Conservation (phyloP, 2,113 vertebrate genomes). For the Microcebus lehilahytsara region DNA sequence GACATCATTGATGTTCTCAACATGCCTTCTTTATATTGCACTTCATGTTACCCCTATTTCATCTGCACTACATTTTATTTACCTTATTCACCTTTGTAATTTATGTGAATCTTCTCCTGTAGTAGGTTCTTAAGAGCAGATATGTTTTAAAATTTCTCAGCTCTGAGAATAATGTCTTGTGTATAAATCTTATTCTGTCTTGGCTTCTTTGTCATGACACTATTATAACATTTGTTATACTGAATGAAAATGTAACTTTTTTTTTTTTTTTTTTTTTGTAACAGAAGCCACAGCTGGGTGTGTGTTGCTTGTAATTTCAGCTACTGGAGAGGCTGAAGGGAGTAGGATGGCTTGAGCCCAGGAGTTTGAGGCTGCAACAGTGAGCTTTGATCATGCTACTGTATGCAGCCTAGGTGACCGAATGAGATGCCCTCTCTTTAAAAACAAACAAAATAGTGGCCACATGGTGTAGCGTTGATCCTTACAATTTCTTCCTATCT, state of each 20-base stretch:
- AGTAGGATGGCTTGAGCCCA: too few relatives aligned
- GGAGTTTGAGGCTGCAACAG: too few relatives aligned
- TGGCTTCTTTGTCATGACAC: too few relatives aligned
- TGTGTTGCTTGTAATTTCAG: too few relatives aligned
- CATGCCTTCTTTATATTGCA: not conserved
- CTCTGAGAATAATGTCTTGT: not conserved
- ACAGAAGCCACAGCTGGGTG: too few relatives aligned
- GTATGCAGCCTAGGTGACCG: too few relatives aligned
- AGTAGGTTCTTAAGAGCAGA: not conserved
- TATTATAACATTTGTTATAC: not conserved
- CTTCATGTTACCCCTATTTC: not conserved
- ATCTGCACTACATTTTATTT: not conserved
- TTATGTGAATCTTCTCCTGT: not conserved
- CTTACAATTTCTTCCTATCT: not conserved
- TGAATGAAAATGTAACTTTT: not conserved
- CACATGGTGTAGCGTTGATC: not conserved
- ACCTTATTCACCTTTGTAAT: not conserved
- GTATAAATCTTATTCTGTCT: too few relatives aligned
- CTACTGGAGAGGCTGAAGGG: too few relatives aligned
- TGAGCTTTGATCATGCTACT: too few relatives aligned
- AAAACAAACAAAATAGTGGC: too few relatives aligned
- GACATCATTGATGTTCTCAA: not conserved
- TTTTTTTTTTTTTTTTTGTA: not conserved
- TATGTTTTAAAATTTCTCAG: not conserved
- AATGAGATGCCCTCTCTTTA: too few relatives aligned